Evolutionary conservation across 1,140 invertebrate species (phyloP), one percentile per base, ranked within the genome.

Genomic region (Platorchestia sp.): DNA sequence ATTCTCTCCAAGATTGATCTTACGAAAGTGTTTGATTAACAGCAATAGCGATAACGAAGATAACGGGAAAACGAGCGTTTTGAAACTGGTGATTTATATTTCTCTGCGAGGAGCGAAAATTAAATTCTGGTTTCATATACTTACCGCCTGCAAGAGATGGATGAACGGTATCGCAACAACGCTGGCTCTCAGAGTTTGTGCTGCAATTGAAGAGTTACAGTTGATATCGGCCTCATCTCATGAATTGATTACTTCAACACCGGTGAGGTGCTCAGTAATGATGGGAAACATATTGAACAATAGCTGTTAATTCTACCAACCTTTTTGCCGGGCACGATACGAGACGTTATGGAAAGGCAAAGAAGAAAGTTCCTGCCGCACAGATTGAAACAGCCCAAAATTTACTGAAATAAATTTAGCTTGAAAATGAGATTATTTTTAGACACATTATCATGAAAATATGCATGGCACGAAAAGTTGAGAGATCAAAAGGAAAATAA

Each of bases 11-110:
- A 40, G 43, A 45, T 47, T 44, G 43, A 93, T 93, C 91, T 44
- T 44, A 47, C 44, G 43, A 27, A 93, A 44, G 91, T 93, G 91
- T 93, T 93, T 93, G 91, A 93, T 93, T 93, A 93, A 93, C 43
- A 40, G 91, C 91, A 14, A 45, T 93, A 47, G 45, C 44, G 91
- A 93, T 93, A 40, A 44, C 87, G 10, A 44, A 89, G 87, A 42
- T 89, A 89, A 89, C 43, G 36, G 10, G 41, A 27, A 41, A 89
- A 89, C 41, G 42, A 44, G 41, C 87, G 22, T 44, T 41, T 89
- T 89, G 41, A 89, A 89, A 44, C 59, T 75, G 14, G 59, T 75
- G 59, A 75, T 75, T 75, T 75, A 75, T 75, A 75, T 75, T 75
- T 75, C 27, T 75, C 3, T 3, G 1, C 6, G 1, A 75, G 36